phyloP scores from a whole-genome alignment of 2,888 invertebrate species.

The Cepaea hortensis region DNA sequence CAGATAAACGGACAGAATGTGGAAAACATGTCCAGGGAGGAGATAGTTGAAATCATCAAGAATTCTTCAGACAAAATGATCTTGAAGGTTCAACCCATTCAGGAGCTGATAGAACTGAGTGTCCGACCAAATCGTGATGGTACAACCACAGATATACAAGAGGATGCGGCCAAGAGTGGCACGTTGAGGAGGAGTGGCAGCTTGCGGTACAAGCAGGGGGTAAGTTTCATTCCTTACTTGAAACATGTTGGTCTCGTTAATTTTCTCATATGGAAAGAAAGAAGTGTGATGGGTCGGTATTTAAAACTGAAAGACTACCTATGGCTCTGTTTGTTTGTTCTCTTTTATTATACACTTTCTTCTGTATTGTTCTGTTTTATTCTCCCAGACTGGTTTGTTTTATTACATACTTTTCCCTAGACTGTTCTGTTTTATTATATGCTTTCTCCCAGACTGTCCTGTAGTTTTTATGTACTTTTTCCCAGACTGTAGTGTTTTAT shows the following conservation, averaged over 20 bases:
- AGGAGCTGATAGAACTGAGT: constrained; percentile 92
- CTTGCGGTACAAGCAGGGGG: constrained; percentile 70
- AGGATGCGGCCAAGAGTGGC: constrained; percentile 84
- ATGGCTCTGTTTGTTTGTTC: no score
- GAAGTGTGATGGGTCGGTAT: no score
- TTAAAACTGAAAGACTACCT: no score
- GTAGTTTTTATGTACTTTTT: no score
- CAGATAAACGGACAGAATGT: constrained; percentile 87
- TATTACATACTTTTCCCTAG: no score
- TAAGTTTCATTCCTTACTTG: constrained; percentile 53
- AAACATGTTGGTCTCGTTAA: neutral
- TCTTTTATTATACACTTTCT: no score
- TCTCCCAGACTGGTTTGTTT: no score
- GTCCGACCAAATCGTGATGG: constrained; percentile 85
- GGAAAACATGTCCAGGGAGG: constrained; percentile 89
- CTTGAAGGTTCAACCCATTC: constrained; percentile 94
- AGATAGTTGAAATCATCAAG: constrained; percentile 91
- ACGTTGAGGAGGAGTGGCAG: constrained; percentile 88
- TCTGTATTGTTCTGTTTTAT: no score
- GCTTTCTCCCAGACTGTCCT: no score
- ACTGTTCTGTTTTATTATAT: no score
- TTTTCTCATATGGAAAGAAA: neutral
- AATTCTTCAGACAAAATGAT: constrained; percentile 77
- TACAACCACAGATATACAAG: constrained; percentile 81
- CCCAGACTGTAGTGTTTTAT: no score